These are phyloP conservation scores for Globia sparganii DNA, from an alignment of 2,888 invertebrate genomes.

Conservation along the genomic window DNA sequence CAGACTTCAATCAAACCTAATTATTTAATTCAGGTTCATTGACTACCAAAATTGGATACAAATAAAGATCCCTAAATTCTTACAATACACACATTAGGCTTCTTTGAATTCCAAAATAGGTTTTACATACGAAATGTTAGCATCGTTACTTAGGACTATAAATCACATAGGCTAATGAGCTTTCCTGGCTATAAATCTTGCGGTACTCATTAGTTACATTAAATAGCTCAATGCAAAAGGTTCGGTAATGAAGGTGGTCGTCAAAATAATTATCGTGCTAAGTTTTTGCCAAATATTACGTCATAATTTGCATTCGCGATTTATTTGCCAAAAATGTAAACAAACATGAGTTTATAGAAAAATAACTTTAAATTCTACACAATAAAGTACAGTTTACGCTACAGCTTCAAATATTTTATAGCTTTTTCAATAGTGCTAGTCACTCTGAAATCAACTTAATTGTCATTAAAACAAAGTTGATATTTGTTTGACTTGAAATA, in stretches of 20 bases:
- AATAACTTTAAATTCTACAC: no score
- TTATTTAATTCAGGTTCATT: constrained; percentile 14
- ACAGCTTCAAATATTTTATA: no score
- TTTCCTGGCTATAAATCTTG: constrained; percentile 68
- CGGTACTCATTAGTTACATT: constrained; percentile 65
- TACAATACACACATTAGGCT: constrained; percentile 43
- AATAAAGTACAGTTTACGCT: no score
- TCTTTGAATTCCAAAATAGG: constrained; percentile 57
- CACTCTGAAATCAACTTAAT: no score
- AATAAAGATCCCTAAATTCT: constrained; percentile 29
- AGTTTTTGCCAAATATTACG: no score
- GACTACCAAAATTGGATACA: neutral
- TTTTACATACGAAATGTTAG: constrained; percentile 64
- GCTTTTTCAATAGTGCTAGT: no score
- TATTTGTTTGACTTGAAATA: no score
- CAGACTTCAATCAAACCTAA: constrained; percentile 17
- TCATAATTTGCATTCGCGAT: no score
- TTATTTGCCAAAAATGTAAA: no score
- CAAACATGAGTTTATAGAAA: no score
- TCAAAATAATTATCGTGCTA: neutral
- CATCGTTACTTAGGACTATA: constrained; percentile 64
- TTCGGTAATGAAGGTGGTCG: neutral
- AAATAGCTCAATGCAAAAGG: constrained; percentile 33
- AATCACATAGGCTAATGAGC: constrained; percentile 68
- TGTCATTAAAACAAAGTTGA: no score